These are phyloP conservation scores for Mixornis gularis DNA, from an alignment of 2,113 vertebrate genomes.

Conservation along the genomic window DNA sequence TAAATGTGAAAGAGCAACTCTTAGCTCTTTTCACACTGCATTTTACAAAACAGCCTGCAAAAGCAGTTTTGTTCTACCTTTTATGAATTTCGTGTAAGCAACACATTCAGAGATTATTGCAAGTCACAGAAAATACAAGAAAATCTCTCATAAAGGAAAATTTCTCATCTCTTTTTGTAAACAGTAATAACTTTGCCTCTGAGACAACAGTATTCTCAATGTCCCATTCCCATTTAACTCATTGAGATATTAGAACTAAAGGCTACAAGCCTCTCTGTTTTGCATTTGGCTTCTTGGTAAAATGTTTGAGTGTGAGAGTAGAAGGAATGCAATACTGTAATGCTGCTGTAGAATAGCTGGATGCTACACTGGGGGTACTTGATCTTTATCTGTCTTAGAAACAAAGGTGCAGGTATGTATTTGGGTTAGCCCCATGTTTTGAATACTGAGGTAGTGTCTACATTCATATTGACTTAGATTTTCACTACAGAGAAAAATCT, in stretches of 20 bases:
- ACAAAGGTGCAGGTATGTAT: neutral
- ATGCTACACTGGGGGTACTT: neutral
- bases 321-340: neutral
- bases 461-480: neutral
- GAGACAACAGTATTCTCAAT: neutral
- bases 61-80: neutral
- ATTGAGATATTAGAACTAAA: neutral
- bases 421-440: neutral
- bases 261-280: neutral
- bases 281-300: neutral
- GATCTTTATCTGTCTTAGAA: neutral
- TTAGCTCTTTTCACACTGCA: neutral
- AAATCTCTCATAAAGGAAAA: neutral
- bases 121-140: neutral
- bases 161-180: neutral
- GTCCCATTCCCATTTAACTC: neutral
- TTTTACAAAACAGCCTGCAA: neutral
- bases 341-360: neutral
- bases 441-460: neutral
- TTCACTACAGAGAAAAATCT: neutral
- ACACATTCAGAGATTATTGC: neutral
- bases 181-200: neutral
- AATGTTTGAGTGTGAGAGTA: neutral
- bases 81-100: neutral
- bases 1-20: neutral